Conservation (phyloP, 1,140 invertebrate genomes). For the Dendrolimus kikuchii region DNA sequence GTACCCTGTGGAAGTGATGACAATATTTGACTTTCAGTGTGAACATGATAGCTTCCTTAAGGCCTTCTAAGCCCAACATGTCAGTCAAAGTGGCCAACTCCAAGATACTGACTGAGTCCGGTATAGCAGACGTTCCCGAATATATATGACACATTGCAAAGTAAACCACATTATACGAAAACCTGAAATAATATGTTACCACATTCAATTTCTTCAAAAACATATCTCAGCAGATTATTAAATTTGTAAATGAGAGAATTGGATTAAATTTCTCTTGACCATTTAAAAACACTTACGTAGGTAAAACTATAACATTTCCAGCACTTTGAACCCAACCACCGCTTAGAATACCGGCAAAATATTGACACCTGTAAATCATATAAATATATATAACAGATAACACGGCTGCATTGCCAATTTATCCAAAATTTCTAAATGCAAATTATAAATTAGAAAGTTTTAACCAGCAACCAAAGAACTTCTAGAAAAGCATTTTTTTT, state of each 20-base stretch:
- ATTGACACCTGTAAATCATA: constrained; percentile 78
- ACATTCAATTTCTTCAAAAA: no score
- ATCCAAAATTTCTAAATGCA: no score
- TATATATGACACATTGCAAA: constrained; percentile 95
- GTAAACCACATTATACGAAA: constrained; percentile 87
- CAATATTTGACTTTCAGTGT: constrained; percentile 92
- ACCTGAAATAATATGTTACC: constrained; percentile 66
- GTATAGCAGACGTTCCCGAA: constrained; percentile 88
- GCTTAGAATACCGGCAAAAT: constrained; percentile 91
- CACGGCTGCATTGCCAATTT: neutral
- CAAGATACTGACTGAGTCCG: constrained; percentile 87
- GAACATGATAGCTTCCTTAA: constrained; percentile 91
- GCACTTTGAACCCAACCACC: constrained; percentile 85
- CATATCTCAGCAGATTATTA: neutral
- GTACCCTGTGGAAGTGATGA: constrained; percentile 90
- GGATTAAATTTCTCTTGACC: neutral
- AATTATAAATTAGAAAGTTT: no score
- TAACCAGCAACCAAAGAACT: no score
- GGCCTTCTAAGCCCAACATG: constrained; percentile 88
- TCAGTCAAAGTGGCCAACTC: constrained; percentile 90
- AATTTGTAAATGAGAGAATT: neutral
- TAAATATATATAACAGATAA: neutral
- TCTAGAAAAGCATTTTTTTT: no score
- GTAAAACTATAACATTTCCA: constrained; percentile 85
- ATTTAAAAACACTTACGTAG: constrained; percentile 77